These are phyloP conservation scores for Copsychus sechellarum DNA, from an alignment of 2,113 vertebrate species.

Conservation along the genomic window DNA sequence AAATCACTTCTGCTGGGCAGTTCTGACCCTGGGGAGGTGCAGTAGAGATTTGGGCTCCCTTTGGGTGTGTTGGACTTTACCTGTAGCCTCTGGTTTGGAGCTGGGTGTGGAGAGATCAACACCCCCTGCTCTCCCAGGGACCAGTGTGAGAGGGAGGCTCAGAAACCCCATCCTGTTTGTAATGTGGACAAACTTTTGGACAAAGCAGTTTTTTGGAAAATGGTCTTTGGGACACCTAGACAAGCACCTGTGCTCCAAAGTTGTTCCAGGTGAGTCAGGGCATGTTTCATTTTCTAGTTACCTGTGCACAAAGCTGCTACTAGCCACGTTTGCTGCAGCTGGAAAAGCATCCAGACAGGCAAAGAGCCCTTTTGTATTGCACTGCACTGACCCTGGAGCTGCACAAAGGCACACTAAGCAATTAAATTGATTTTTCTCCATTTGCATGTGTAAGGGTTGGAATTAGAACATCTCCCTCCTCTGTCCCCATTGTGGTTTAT, in stretches of 20 bases:
- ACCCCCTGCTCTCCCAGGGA: background rate
- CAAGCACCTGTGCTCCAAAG: background rate
- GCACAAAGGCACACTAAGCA: background rate
- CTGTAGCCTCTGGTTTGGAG: background rate
- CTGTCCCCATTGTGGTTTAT: background rate
- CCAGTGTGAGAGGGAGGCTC: rapidly evolving
- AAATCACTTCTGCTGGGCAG: background rate
- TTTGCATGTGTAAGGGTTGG: background rate
- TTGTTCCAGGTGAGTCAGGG: background rate
- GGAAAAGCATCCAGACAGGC: rapidly evolving
- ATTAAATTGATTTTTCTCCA: background rate
- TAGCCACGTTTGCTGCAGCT: background rate
- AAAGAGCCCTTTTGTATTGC: background rate
- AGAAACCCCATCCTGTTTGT: background rate
- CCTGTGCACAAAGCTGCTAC: background rate
- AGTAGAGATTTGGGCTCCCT: background rate
- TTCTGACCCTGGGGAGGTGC: background rate
- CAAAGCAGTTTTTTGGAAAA: background rate
- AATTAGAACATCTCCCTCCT: background rate
- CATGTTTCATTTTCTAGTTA: background rate
- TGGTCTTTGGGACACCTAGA: background rate
- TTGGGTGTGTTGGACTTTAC: background rate
- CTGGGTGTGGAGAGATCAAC: background rate
- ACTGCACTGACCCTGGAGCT: background rate
- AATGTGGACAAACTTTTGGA: too few species aligned